These are phyloP conservation scores for Bruchidius siliquastri DNA, from an alignment of 2,888 invertebrate species.

Conservation along the genomic window DNA sequence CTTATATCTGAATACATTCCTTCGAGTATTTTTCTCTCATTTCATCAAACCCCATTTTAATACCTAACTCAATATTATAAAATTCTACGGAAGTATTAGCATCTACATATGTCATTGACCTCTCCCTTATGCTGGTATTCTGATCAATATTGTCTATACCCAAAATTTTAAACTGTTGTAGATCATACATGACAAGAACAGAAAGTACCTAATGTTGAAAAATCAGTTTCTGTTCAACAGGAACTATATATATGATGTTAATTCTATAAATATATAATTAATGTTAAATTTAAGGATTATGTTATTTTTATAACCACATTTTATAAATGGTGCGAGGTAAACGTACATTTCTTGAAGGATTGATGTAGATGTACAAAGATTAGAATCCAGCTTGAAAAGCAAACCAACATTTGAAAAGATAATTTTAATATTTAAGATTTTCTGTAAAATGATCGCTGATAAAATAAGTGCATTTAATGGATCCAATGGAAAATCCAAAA, in stretches of 20 bases:
- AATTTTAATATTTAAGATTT: neutral
- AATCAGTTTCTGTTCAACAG: neutral
- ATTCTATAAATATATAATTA: neutral
- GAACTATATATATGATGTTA: neutral
- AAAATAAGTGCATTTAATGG: neutral
- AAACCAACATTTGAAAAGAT: neutral
- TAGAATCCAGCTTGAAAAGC: neutral
- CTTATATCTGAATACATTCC: no score
- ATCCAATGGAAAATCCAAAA: neutral
- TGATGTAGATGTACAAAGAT: neutral
- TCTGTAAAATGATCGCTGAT: neutral
- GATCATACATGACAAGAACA: neutral
- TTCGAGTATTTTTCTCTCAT: no score
- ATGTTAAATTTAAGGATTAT: constrained; percentile 4
- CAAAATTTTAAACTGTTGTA: neutral
- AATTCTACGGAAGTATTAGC: no score
- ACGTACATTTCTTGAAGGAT: neutral
- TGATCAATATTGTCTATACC: neutral
- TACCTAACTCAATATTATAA: no score
- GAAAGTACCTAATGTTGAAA: neutral
- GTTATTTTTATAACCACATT: constrained; percentile 20
- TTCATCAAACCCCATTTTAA: no score
- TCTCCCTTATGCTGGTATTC: neutral
- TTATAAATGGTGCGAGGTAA: constrained; percentile 12
- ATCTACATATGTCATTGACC: neutral